phyloP scores from a whole-genome alignment of 2,113 vertebrate species.

The Scopus umbretta region DNA sequence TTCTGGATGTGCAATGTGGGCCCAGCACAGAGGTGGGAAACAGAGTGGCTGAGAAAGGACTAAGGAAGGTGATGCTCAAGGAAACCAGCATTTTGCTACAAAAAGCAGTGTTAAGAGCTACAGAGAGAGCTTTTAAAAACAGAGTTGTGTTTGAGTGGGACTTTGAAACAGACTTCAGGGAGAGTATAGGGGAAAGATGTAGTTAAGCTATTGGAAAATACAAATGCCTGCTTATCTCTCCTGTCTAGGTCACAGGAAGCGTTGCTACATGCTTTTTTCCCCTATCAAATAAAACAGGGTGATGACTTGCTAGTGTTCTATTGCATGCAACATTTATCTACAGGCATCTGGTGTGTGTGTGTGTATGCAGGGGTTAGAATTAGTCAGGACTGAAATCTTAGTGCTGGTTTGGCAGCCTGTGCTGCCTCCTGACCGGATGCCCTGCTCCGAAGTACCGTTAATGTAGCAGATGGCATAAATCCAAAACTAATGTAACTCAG shows the following conservation, averaged over 20 bases:
- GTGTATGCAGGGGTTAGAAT: not conserved
- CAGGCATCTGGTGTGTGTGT: not conserved
- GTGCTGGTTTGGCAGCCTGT: not conserved
- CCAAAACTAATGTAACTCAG: not conserved
- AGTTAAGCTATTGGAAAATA: not conserved
- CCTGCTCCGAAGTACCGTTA: rapidly evolving
- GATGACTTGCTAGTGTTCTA: not conserved
- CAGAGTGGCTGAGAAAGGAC: not conserved
- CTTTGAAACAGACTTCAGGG: not conserved
- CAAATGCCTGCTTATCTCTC: not conserved
- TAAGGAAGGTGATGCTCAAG: not conserved
- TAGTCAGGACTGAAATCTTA: not conserved
- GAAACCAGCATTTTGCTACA: not conserved
- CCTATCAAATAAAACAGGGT: not conserved
- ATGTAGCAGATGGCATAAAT: not conserved
- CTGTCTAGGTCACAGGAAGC: not conserved
- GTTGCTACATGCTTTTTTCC: not conserved
- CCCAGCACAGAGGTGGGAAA: not conserved
- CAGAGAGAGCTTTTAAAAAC: not conserved
- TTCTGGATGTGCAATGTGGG: not conserved
- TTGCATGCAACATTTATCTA: rapidly evolving
- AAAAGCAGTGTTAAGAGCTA: not conserved
- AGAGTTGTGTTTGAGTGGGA: not conserved
- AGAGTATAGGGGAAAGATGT: not conserved
- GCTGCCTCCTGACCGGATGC: not conserved